Percentiles rank a stretch among this genome's conserved stretches.
phyloP scores from a whole-genome alignment of 2,888 invertebrate genomes.

The Zygothrica quintamaculata region DNA sequence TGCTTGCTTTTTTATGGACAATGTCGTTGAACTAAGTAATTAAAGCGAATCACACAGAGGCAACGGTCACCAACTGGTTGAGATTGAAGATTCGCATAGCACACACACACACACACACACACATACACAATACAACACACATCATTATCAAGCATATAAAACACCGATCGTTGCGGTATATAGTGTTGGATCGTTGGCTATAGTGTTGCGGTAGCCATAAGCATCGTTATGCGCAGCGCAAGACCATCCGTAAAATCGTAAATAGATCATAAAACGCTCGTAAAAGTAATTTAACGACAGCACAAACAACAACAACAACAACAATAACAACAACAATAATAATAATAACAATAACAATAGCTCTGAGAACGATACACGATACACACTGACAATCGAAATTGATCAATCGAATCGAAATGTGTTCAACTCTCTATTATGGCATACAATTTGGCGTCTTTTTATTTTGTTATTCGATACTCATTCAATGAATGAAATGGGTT shows the following conservation, averaged over 20 bases:
- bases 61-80: conserved; percentile 14
- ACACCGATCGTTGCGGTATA: conserved; percentile 43
- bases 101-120: too few species aligned
- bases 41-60: conserved; percentile 38
- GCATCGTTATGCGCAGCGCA: conserved; percentile 71
- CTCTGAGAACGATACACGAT: conserved; percentile 38
- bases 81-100: too few species aligned
- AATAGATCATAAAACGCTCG: conserved; percentile 84
- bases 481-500: too few species aligned
- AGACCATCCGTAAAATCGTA: conserved; percentile 81
- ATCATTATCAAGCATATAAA: conserved; percentile 56
- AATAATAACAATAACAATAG: conserved; percentile 27
- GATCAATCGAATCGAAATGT: conserved; percentile 33
- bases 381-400: conserved; percentile 36
- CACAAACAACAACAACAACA: conserved; percentile 35
- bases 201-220: conserved; percentile 50
- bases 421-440: conserved; percentile 20
- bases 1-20: conserved; percentile 46
- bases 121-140: conserved; percentile 49
- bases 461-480: too few species aligned
- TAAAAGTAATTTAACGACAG: conserved; percentile 82
- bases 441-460: conserved; percentile 43
- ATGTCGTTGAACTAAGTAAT: conserved; percentile 63
- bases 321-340: conserved; percentile 46
- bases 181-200: conserved; percentile 32